A percentile compares a stretch with the other conserved stretches of the same genome.
phyloP scores from a whole-genome alignment of 1,140 invertebrate genomes.

The Bombus soroeensis region DNA sequence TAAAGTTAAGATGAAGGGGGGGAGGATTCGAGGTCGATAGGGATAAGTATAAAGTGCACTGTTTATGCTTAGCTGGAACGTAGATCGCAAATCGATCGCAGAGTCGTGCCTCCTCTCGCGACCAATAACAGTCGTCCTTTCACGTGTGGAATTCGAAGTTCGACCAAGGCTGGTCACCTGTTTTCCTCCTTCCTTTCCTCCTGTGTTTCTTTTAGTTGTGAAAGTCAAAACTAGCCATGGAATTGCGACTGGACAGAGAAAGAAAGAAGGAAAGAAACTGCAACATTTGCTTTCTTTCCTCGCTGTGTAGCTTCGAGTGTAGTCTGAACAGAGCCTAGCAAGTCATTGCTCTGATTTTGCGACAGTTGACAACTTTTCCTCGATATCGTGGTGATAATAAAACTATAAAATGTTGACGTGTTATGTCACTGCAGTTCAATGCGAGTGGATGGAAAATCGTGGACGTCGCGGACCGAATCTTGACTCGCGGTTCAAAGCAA shows the following conservation, averaged over 20 bases:
- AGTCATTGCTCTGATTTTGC: not conserved
- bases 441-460: slow-evolving; percentile 66
- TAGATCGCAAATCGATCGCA: slow-evolving; percentile 24
- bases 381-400: not conserved
- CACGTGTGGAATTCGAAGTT: slow-evolving; percentile 71
- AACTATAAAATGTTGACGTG: slow-evolving; percentile 73
- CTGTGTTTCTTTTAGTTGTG: slow-evolving; percentile 19
- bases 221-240: not conserved
- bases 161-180: slow-evolving; percentile 55
- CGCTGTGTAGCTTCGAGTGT: not conserved
- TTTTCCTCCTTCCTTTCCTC: slow-evolving; percentile 27
- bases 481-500: slow-evolving; percentile 37
- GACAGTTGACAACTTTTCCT: not conserved
- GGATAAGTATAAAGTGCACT: slow-evolving; percentile 48
- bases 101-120: slow-evolving; percentile 35
- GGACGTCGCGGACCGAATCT: slow-evolving; percentile 5
- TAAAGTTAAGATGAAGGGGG: not conserved
- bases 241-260: not conserved
- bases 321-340: not conserved
- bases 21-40: slow-evolving; percentile 18
- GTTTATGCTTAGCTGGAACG: not conserved
- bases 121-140: slow-evolving; percentile 68
- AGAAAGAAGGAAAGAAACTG: not conserved
- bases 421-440: slow-evolving; percentile 75
- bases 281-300: not conserved